Evolutionary conservation across 2,113 vertebrate genomes (phyloP).

Genomic region (Boulengerochromis microlepis): DNA sequence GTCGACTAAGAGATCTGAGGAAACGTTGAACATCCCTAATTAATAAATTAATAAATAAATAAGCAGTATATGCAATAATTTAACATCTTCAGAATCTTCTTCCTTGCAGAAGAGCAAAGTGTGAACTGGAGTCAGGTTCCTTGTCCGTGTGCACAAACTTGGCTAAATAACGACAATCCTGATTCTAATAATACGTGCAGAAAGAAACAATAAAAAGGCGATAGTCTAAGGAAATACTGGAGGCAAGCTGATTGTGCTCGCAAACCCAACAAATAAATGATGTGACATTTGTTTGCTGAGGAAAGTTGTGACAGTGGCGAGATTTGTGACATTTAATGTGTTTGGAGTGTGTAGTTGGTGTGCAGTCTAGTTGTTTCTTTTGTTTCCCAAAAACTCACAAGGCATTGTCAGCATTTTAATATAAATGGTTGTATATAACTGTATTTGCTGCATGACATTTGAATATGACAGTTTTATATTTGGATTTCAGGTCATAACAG

Average conservation of each 20-base stretch:
- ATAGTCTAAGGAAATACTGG: background rate
- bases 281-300: background rate
- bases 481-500: background rate
- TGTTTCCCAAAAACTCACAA: background rate
- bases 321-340: background rate
- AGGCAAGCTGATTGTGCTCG: background rate
- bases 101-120: background rate
- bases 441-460: background rate
- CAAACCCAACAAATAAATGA: background rate
- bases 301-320: background rate
- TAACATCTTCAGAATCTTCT: background rate
- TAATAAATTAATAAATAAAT: background rate
- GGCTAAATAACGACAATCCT: background rate
- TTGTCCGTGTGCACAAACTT: background rate
- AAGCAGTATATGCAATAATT: background rate
- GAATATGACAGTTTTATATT: background rate
- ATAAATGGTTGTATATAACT: background rate
- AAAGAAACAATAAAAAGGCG: background rate
- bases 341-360: background rate
- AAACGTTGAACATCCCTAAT: background rate
- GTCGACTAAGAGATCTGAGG: background rate
- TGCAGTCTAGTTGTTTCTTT: background rate
- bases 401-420: background rate
- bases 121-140: background rate
- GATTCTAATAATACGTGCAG: background rate